Percentiles rank a stretch among this genome's conserved stretches.
These are phyloP conservation scores for Caenorhabditis tropicalis DNA, from an alignment of 1,140 invertebrate genomes.

Conservation along the genomic window DNA sequence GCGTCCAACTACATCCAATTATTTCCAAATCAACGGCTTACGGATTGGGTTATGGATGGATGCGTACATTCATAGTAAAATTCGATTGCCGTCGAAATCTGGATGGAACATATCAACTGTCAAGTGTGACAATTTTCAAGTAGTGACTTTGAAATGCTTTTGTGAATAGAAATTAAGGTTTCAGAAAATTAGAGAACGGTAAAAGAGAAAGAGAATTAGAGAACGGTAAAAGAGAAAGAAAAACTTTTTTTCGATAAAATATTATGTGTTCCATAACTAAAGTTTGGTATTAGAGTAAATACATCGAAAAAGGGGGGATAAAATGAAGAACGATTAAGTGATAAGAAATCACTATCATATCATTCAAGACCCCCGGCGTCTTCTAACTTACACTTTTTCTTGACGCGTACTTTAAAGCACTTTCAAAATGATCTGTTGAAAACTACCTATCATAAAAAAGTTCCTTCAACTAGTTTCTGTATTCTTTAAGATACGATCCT, in stretches of 20 bases:
- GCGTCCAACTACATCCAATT: constrained; percentile 31
- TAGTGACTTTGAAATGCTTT: too few species aligned
- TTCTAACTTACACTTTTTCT: background rate
- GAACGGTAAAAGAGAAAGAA: too few species aligned
- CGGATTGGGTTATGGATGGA: constrained; percentile 40
- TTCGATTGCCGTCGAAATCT: background rate
- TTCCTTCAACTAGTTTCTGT: background rate
- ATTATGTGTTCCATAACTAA: too few species aligned
- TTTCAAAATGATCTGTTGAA: background rate
- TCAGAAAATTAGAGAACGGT: too few species aligned
- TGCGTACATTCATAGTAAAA: background rate
- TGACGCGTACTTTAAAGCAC: background rate
- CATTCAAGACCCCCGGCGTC: background rate
- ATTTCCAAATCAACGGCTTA: constrained; percentile 45
- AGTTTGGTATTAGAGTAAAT: background rate
- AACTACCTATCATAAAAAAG: background rate
- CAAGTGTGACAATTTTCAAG: too few species aligned
- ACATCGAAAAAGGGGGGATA: background rate
- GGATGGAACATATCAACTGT: background rate
- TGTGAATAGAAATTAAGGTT: too few species aligned
- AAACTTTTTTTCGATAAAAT: too few species aligned
- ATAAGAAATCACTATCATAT: background rate
- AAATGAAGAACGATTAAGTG: background rate
- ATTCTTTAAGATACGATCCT: background rate
- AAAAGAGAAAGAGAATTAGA: too few species aligned